Base-by-base conservation (phyloP, 2,113 vertebrate species). In the Ophiodon elongatus region DNA sequence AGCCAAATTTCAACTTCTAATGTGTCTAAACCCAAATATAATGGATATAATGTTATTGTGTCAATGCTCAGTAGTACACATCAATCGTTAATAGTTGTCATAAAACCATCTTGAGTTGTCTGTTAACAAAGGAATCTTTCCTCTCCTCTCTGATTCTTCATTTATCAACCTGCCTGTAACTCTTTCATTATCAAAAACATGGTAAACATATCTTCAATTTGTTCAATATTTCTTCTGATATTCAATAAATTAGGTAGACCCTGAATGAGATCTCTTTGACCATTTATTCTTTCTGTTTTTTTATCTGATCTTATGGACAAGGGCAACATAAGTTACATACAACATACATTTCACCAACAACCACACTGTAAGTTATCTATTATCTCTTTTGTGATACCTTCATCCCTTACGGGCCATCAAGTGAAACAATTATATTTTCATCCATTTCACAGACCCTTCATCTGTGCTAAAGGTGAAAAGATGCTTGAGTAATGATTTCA, bases 401-500 rank as follows among this genome's bases (percentile, higher is more conserved):
- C 31, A 63, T 41, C 4, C 25, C 23, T 70, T 71, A 19, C 8
- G 71, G 37, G 31, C 27, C 27, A 27, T 73, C 66, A 47, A 67
- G 63, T 83, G 54, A 67, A 56, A 63, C 66, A 65, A 79, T 78
- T 68, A 59, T 43, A 67, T 64, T 57, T 11, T 14, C 31, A 78
- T 59, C 45, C 41, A 25, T 78, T 65, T 76, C 63, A 75, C 64
- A 9, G 50, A 77, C 14, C 52, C n/a, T 68, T 65, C 65, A 7
- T 25, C 47, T 45, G 23, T 59, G 73, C 43, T 25, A 70, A 72
- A 87, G 67, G 47, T 73, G 67, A 74, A 52, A 85, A 62, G 63
- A 47, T 78, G 35, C 50, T 65, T 70, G 33, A 79, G 67, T 63
- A 43, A 62, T 62, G 70, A 76, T 65, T 67, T 62, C 77, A 82